Conservation (phyloP, 1,140 invertebrate species). For the Piezodorus guildinii region DNA sequence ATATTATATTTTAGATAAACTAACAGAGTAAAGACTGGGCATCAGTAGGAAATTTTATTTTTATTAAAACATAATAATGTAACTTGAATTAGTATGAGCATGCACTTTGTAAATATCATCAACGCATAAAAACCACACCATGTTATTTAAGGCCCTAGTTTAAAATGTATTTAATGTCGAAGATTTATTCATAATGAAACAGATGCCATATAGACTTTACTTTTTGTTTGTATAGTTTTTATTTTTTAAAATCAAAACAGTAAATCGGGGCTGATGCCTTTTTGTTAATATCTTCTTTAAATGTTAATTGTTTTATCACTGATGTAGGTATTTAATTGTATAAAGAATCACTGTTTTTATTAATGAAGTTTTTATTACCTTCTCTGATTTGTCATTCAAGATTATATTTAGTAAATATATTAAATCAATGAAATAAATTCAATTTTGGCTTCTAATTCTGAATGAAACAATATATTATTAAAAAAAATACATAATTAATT, state of each 20-base stretch:
- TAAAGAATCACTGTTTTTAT: slow-evolving; percentile 12
- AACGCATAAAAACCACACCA: too few species aligned
- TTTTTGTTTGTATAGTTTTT: slow-evolving; percentile 4
- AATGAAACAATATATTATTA: too few species aligned
- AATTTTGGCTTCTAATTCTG: too few species aligned
- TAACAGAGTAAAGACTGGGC: slow-evolving; percentile 16
- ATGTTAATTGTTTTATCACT: slow-evolving; percentile 8
- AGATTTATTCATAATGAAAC: background rate
- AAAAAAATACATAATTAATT: too few species aligned
- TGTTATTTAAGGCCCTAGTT: too few species aligned
- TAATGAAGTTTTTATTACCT: background rate
- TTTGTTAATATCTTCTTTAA: slow-evolving; percentile 8
- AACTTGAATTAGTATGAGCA: too few species aligned
- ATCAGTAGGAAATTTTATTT: slow-evolving; percentile 12
- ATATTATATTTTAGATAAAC: slow-evolving; percentile 9
- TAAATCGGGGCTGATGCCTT: background rate
- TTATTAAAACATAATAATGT: background rate
- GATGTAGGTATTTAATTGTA: slow-evolving; percentile 1
- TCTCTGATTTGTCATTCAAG: background rate
- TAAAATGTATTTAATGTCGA: too few species aligned
- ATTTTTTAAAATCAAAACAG: slow-evolving; percentile 4
- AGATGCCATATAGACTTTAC: slow-evolving; percentile 14
- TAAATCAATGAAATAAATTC: too few species aligned
- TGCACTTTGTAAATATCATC: too few species aligned
- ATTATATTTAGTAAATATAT: too few species aligned